phyloP scores from a whole-genome alignment of 2,888 invertebrate species.

The Ypsolopha sequella region DNA sequence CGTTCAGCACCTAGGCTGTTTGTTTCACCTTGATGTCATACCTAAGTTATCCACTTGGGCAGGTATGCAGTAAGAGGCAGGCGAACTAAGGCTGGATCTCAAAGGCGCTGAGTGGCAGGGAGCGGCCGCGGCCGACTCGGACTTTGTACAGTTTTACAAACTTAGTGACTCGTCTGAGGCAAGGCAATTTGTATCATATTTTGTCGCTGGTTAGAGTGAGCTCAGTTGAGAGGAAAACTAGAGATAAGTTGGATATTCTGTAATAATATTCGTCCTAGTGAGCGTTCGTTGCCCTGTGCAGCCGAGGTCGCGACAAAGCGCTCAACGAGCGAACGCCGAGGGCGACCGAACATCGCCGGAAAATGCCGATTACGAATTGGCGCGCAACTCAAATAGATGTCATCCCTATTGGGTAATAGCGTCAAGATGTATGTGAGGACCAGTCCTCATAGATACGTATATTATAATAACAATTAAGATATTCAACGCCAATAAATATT shows the following conservation, averaged over 20 bases:
- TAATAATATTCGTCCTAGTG: constrained; percentile 64
- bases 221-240: neutral
- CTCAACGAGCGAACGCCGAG: constrained; percentile 20
- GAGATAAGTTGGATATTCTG: constrained; percentile 1
- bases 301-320: constrained; percentile 48
- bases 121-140: constrained; percentile 48
- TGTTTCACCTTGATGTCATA: constrained; percentile 55
- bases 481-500: too few species aligned
- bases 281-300: constrained; percentile 62
- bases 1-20: constrained; percentile 18
- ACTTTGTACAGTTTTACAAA: constrained; percentile 42
- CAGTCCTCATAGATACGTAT: too few species aligned
- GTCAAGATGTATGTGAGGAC: too few species aligned
- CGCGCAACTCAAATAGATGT: too few species aligned
- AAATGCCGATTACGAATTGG: constrained; percentile 16
- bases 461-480: too few species aligned
- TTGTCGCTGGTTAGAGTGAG: neutral
- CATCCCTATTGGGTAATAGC: too few species aligned
- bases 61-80: constrained; percentile 57
- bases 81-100: constrained; percentile 55
- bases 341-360: constrained; percentile 38
- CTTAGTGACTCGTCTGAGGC: neutral
- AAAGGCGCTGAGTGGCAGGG: constrained; percentile 57
- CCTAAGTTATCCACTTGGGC: constrained; percentile 25
- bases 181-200: neutral